Evolutionary conservation across 2,888 invertebrate genomes (phyloP), one percentile per base, ranked within the genome.

Genomic region (Mythimna pallens): DNA sequence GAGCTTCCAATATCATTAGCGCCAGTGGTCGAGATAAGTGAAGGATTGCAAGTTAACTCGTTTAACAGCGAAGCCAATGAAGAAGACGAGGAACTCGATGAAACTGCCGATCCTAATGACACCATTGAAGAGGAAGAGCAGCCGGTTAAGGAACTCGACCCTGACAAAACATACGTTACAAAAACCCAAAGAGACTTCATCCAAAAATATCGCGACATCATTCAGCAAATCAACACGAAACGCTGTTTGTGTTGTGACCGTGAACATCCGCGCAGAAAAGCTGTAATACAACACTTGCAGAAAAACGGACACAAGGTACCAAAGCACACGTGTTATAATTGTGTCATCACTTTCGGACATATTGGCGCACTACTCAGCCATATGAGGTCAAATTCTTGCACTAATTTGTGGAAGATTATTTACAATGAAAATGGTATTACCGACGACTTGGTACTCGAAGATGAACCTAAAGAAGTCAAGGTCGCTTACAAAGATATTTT

Each of bases 321-420:
- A 1, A 97, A 97, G 83, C 97, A 97, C 83, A 97, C 97, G 0
- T 97, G 97, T 85, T 97, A 97, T 83, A 97, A 97, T 87, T 97
- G 97, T 86, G 97, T 97, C 75, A 93, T 97, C 43, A 97, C 97
- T 0, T 97, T 97, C 78, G 94, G 93, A 8, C 96, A 96, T 80
- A 96, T 96, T 73, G 96, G 96, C 34, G 96, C 96, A 50, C 85
- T 96, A 43, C 92, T 96, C 6, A 96, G 96, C 83, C 96, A 96
- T 82, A 96, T 96, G 96, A 91, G 96, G 78, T 93, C 96, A 9
- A 96, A 96, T 70, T 91, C 93, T 54, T 96, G 96, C 73, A 96
- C 96, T 12, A 92, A 96, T 87, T 88, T 96, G 36, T 96, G 96
- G 96, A 96, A 95, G 88, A 92, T 96, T 62, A 96, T 96, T 70